A percentile compares a stretch with the other conserved stretches of the same genome.
Evolutionary conservation across 35 echinoderm and acorn worm species (phyloP).

Genomic region (Apostichopus parvimensis): DNA sequence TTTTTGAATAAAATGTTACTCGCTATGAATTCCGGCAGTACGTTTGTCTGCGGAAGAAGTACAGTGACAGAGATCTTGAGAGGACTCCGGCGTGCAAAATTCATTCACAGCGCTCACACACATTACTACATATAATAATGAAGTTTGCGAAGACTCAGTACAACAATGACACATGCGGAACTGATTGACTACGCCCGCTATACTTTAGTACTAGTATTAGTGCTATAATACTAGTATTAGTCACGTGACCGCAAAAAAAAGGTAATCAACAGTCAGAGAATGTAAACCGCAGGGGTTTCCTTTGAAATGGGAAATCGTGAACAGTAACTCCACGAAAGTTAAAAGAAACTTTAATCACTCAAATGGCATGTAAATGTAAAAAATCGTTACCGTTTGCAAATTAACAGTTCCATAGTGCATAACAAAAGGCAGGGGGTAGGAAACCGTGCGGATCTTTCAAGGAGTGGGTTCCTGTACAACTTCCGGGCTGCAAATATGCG

Average conservation of each 20-base stretch:
- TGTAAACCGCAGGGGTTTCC: neutral
- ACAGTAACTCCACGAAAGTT: neutral
- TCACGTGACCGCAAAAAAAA: neutral
- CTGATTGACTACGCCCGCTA: neutral
- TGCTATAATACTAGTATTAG: neutral
- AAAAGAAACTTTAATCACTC: neutral
- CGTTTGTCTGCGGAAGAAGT: neutral
- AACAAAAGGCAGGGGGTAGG: neutral
- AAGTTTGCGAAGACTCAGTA: neutral
- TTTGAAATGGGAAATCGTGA: neutral
- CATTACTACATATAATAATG: neutral
- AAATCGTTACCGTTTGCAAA: neutral
- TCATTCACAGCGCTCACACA: neutral
- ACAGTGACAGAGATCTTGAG: neutral
- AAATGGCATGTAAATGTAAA: conserved; percentile 24
- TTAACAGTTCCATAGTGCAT: neutral
- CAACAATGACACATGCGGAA: neutral
- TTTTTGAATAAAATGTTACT: neutral
- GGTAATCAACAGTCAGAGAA: neutral
- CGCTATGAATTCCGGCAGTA: neutral
- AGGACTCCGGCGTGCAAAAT: no score
- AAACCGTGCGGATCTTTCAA: neutral
- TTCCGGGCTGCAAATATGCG: neutral
- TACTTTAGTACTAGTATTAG: neutral
- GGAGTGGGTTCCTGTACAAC: neutral